Conservation (phyloP, 1,140 invertebrate species). For the Panulirus ornatus region DNA sequence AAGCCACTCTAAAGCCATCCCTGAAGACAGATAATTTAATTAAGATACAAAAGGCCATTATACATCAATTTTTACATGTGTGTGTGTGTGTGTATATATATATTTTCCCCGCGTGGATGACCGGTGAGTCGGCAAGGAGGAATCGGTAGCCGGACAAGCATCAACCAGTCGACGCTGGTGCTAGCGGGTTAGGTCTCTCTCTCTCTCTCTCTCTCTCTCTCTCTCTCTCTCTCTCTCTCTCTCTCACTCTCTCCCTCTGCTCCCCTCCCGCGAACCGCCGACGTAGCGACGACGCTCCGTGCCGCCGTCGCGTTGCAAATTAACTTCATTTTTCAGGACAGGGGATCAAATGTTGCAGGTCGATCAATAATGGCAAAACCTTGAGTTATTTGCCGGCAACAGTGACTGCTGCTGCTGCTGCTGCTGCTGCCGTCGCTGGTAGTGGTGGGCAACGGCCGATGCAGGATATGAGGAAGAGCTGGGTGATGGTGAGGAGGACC, state of each 20-base stretch:
- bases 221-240: neutral
- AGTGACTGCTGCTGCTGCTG: neutral
- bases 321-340: slow-evolving; percentile 65
- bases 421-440: neutral
- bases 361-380: slow-evolving; percentile 60
- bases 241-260: slow-evolving; percentile 5
- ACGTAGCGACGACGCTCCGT: slow-evolving; percentile 15
- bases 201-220: neutral
- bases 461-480: too few species aligned
- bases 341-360: slow-evolving; percentile 64
- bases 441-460: neutral
- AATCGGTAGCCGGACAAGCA: too few species aligned
- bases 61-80: too few species aligned
- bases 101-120: too few species aligned
- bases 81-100: too few species aligned
- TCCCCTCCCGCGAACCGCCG: neutral
- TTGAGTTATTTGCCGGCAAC: slow-evolving; percentile 38
- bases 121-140: too few species aligned
- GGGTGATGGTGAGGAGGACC: too few species aligned
- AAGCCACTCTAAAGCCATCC: too few species aligned
- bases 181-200: too few species aligned
- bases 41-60: too few species aligned
- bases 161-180: too few species aligned
- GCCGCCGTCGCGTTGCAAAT: slow-evolving; percentile 49
- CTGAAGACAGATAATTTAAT: too few species aligned